Percentiles rank a stretch among this genome's conserved stretches.
These are phyloP conservation scores for Mechanitis mazaeus DNA, from an alignment of 2,888 invertebrate genomes.

Conservation along the genomic window DNA sequence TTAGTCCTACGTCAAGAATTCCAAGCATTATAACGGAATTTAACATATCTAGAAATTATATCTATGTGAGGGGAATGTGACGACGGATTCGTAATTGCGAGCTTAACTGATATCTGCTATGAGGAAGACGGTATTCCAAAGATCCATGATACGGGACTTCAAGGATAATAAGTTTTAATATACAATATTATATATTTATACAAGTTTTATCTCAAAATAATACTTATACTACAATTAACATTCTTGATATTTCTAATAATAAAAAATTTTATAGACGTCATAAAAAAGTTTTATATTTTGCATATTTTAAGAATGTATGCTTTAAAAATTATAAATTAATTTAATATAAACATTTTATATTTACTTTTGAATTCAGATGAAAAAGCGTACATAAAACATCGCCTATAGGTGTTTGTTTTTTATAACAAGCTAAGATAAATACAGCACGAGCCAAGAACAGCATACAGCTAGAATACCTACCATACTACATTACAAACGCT, in stretches of 20 bases:
- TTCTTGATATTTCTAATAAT: no score
- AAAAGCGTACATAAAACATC: constrained; percentile 44
- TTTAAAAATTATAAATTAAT: constrained; percentile 12
- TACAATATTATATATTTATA: neutral
- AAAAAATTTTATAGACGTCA: neutral
- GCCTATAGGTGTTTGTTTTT: constrained; percentile 33
- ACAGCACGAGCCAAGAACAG: constrained; percentile 31
- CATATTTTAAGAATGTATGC: no score
- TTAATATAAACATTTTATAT: constrained; percentile 25
- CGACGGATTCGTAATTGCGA: constrained; percentile 24
- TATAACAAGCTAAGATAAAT: constrained; percentile 40
- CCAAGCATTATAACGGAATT: constrained; percentile 28
- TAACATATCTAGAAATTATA: constrained; percentile 29
- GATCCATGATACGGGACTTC: neutral
- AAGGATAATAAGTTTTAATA: neutral
- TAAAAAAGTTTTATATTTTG: neutral
- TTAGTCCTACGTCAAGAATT: constrained; percentile 57
- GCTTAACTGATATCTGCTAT: constrained; percentile 24
- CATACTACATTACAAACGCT: constrained; percentile 18
- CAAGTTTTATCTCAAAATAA: neutral
- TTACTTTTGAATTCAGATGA: constrained; percentile 36
- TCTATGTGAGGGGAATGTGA: constrained; percentile 22
- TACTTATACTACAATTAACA: no score
- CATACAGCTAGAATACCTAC: constrained; percentile 27
- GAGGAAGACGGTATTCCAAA: constrained; percentile 21